phyloP scores from a whole-genome alignment of 2,888 invertebrate species.

The Branchipolynoe longqiensis region DNA sequence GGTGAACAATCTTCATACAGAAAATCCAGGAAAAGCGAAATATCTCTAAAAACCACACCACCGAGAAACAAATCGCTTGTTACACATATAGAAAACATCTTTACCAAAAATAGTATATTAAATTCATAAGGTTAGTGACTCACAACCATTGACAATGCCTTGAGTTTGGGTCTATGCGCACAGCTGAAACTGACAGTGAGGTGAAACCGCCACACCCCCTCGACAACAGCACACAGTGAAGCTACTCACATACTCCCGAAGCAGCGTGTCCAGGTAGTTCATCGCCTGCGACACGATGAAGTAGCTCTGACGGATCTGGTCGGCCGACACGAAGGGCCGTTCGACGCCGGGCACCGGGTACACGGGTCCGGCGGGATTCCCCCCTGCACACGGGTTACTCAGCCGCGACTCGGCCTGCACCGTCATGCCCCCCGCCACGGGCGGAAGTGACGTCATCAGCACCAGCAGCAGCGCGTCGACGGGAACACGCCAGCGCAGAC shows the following conservation, averaged over 20 bases:
- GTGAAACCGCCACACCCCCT: background rate
- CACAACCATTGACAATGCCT: no score
- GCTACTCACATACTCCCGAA: constrained; percentile 29
- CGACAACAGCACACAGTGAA: background rate
- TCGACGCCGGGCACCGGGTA: background rate
- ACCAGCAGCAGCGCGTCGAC: no score
- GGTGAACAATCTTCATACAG: no score
- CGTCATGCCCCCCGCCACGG: background rate
- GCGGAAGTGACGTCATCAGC: background rate
- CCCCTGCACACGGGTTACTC: constrained; percentile 30
- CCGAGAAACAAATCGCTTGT: no score
- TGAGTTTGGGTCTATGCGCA: no score
- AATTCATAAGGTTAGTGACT: no score
- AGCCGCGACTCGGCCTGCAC: background rate
- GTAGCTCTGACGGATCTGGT: constrained; percentile 7
- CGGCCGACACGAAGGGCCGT: background rate
- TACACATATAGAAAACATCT: no score
- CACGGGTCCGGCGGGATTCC: background rate
- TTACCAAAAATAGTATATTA: no score
- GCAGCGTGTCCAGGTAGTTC: background rate
- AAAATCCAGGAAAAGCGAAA: no score
- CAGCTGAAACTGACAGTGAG: no score
- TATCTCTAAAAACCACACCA: no score
- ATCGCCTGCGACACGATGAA: constrained; percentile 10
- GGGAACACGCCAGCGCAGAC: no score